Evolutionary conservation across 2,113 vertebrate genomes (phyloP), one percentile per base, ranked within the genome.

Genomic region (Actinemys pallida): DNA sequence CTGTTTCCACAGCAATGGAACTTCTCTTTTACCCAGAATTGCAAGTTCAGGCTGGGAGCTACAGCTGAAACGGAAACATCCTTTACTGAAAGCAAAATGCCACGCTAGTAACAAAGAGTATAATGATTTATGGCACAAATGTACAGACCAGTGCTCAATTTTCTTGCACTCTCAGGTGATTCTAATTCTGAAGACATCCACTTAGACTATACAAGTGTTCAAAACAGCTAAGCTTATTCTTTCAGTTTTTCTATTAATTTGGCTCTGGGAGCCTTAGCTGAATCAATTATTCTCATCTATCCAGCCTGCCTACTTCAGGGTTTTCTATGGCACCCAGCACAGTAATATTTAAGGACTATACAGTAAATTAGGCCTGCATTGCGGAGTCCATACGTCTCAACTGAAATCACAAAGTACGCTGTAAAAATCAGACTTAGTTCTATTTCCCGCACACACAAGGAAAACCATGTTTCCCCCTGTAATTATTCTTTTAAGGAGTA

Each of bases 31-130:
- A 89, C 45, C 78, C 88, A 95, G 92, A 84, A 91, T 29, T 75
- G 35, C 82, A 88, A 94, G 82, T 81, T 96, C 49, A 86, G 17
- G 50, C 4, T 96, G 90, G 83, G 95, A 96, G 87, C 59, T 86
- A 86, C 57, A 80, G 76, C 22, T 94, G 92, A 94, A 97, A 94
- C 79, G 79, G 81, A 95, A 95, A 94, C 49, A 89, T 86, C 90
- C 19, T 10, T 84, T 92, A 69, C 1, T 82, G 90, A 93, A 92
- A 90, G 72, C 31, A 92, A 91, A 92, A 87, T 87, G 56, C 59
- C 0, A 0, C 59, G 69, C 72, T 92, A 89, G 84, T 88, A 93
- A 93, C 54, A 87, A n/a, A 45, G 62, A 90, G 45, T 17, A 59
- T 76, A 91, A 93, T 82, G 59, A 96, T 45, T 65, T 86, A 83